These are phyloP conservation scores for Pelagia noctiluca DNA, from an alignment of 30 jellyfish, hydroid and myxozoan species.

Conservation along the genomic window DNA sequence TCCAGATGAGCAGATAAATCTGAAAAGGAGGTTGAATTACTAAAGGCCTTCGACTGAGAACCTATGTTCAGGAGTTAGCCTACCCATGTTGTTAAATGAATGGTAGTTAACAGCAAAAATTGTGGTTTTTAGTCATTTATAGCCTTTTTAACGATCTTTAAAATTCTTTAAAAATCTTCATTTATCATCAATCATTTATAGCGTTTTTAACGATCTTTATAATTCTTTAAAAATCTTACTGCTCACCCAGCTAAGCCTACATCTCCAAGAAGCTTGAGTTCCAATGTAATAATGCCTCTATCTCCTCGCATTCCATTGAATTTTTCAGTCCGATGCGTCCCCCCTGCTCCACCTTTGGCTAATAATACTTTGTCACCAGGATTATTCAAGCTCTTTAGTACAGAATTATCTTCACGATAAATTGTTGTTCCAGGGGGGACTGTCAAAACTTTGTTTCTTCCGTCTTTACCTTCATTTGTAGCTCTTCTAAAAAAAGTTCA, in stretches of 20 bases:
- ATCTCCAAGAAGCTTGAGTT: slow-evolving; percentile 86
- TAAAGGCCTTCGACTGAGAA: too few species aligned
- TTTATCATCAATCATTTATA: too few species aligned
- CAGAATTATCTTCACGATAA: slow-evolving; percentile 49
- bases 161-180: too few species aligned
- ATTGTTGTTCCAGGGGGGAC: slow-evolving; percentile 92
- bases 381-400: slow-evolving; percentile 55
- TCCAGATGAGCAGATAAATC: background rate
- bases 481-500: slow-evolving; percentile 9
- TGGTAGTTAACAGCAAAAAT: too few species aligned
- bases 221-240: too few species aligned
- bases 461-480: slow-evolving; percentile 65
- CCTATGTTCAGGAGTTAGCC: too few species aligned
- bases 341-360: slow-evolving; percentile 96
- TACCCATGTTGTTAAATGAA: too few species aligned
- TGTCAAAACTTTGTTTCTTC: slow-evolving; percentile 30
- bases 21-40: too few species aligned
- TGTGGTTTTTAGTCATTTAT: too few species aligned
- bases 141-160: too few species aligned
- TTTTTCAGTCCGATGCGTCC: slow-evolving; percentile 64
- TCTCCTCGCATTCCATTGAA: slow-evolving; percentile 86
- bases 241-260: slow-evolving; percentile 92
- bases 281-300: slow-evolving; percentile 53
- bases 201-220: too few species aligned
- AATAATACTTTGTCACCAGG: slow-evolving; percentile 38